A percentile compares a stretch with the other conserved stretches of the same genome.
Evolutionary conservation across 2,888 invertebrate species (phyloP).

Genomic region (Griposia aprilina): DNA sequence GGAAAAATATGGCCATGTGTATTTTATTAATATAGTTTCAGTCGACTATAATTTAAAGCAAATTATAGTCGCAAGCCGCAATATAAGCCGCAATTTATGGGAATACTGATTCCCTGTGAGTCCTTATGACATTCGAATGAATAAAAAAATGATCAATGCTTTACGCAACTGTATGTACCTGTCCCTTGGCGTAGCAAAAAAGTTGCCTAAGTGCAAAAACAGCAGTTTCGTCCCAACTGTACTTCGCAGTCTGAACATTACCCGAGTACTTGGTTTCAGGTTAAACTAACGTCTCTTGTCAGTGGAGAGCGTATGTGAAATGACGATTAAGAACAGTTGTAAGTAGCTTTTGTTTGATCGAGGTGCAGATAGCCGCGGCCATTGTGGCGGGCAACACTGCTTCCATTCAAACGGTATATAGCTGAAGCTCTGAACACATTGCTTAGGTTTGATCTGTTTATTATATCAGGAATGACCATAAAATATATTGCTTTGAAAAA

Average conservation of each 20-base stretch:
- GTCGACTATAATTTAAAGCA: neutral
- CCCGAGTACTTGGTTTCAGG: conserved; percentile 74
- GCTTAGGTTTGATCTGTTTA: conserved; percentile 30
- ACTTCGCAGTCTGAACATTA: conserved; percentile 61
- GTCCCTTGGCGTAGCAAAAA: conserved; percentile 10
- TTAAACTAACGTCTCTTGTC: conserved; percentile 80
- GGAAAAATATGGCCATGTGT: neutral
- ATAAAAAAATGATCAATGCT: conserved; percentile 1
- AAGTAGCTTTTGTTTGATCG: conserved; percentile 90
- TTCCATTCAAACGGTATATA: conserved; percentile 74
- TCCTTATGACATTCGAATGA: neutral
- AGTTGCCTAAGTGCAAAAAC: conserved; percentile 22
- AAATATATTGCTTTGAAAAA: neutral
- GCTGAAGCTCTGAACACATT: conserved; percentile 28
- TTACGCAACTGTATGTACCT: conserved; percentile 30
- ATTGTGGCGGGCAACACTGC: conserved; percentile 78
- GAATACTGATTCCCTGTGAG: neutral
- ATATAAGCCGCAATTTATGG: no score
- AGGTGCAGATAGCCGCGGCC: conserved; percentile 79
- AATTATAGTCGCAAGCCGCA: no score
- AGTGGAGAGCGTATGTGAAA: conserved; percentile 89
- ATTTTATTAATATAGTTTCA: neutral
- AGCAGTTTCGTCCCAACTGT: conserved; percentile 51
- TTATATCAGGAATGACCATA: neutral
- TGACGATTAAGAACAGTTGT: conserved; percentile 90